These are phyloP conservation scores for Morinoia aosen DNA, from an alignment of 2,888 invertebrate species.

Conservation along the genomic window DNA sequence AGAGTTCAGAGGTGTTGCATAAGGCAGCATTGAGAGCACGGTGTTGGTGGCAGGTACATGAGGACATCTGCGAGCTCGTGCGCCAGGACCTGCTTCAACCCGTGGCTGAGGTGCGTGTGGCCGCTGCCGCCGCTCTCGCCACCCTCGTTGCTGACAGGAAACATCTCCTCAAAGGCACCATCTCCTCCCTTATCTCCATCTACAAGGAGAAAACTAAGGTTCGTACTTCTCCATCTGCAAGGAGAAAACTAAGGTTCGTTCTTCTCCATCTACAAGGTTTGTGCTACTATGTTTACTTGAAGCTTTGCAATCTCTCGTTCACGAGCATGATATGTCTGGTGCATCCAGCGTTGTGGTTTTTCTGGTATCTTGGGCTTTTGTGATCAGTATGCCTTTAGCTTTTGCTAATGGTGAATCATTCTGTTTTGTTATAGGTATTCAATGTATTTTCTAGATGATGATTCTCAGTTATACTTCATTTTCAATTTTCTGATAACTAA, in stretches of 20 bases:
- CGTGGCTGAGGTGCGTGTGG: slow-evolving; percentile 12
- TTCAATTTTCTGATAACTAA: no score
- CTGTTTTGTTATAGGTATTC: not conserved
- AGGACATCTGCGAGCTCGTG: slow-evolving; percentile 49
- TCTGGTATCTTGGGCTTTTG: no score
- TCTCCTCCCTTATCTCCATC: slow-evolving; percentile 37
- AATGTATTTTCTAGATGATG: no score
- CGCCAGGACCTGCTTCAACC: not conserved
- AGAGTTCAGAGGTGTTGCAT: no score
- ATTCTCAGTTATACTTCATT: no score
- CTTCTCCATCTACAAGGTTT: not conserved
- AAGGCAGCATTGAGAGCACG: no score
- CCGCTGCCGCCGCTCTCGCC: slow-evolving; percentile 33
- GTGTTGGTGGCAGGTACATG: slow-evolving; percentile 29
- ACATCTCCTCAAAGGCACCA: slow-evolving; percentile 44
- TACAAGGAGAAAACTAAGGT: slow-evolving; percentile 50
- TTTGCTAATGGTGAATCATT: not conserved
- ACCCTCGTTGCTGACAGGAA: slow-evolving; percentile 28
- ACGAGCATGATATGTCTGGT: not conserved
- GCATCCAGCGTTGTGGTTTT: not conserved
- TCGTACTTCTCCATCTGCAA: not conserved
- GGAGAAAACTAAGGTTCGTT: slow-evolving; percentile 35
- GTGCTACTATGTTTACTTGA: not conserved
- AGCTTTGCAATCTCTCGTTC: not conserved
- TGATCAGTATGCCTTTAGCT: not conserved